A percentile compares a stretch with the other conserved stretches of the same genome.
These are phyloP conservation scores for Mastacembelus armatus DNA, from an alignment of 2,797 vertebrate genomes.

Conservation along the genomic window DNA sequence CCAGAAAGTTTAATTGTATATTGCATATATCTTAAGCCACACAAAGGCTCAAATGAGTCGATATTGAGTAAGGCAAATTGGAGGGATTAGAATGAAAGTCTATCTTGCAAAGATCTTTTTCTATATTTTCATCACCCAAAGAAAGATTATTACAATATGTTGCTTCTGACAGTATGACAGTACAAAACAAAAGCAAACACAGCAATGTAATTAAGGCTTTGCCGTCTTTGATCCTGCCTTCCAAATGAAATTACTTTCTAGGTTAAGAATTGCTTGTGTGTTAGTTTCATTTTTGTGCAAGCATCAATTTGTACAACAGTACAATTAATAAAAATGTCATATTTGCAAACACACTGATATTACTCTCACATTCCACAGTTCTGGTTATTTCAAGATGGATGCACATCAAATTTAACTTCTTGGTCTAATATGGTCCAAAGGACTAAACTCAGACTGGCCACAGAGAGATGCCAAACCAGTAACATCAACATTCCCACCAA, in stretches of 20 bases:
- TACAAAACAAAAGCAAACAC: conserved; percentile 30
- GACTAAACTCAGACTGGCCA: conserved; percentile 63
- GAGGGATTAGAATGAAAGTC: conserved; percentile 36
- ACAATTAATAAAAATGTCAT: neutral
- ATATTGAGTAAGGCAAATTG: conserved; percentile 31
- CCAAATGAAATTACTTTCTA: neutral
- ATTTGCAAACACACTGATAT: no score
- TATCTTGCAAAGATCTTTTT: conserved; percentile 42
- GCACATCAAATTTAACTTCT: conserved; percentile 24
- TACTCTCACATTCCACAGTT: no score
- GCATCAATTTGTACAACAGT: neutral
- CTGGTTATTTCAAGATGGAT: conserved; percentile 48
- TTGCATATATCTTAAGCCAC: conserved; percentile 35
- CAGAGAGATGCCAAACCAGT: conserved; percentile 40
- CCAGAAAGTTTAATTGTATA: conserved; percentile 47
- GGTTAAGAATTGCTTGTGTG: neutral
- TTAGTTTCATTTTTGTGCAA: neutral
- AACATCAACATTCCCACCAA: conserved; percentile 31
- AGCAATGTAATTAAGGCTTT: conserved; percentile 37
- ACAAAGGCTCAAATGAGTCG: conserved; percentile 48
- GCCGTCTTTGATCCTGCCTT: conserved; percentile 7
- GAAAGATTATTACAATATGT: conserved; percentile 47
- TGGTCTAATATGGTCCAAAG: conserved; percentile 37
- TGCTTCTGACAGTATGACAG: conserved; percentile 26
- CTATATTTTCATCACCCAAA: conserved; percentile 33